Percentiles rank a stretch among this genome's conserved stretches.
Evolutionary conservation across 1,140 invertebrate genomes (phyloP).

Genomic region (Teleogryllus occipitalis): DNA sequence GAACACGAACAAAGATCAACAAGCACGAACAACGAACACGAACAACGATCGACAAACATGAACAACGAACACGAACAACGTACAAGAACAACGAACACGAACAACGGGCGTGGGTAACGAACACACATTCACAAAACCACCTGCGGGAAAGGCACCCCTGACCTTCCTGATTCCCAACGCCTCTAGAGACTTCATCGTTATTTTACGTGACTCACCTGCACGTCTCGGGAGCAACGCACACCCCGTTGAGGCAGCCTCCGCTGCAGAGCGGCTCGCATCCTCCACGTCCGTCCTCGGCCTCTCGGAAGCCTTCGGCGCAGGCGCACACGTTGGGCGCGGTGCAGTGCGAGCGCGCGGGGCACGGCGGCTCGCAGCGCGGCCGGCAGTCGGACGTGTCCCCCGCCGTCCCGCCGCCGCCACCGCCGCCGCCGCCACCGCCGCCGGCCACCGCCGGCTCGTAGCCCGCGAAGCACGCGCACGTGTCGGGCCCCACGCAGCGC

Average conservation of each 20-base stretch:
- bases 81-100: no score
- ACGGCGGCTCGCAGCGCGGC: constrained; percentile 14
- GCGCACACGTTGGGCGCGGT: constrained; percentile 30
- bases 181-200: no score
- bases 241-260: constrained; percentile 35
- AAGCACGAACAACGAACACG: no score
- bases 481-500: not conserved
- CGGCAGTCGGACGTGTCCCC: not conserved
- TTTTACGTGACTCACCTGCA: constrained; percentile 25
- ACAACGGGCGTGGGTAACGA: no score
- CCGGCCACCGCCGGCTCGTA: not conserved
- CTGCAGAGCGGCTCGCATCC: constrained; percentile 21
- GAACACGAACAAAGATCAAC: no score
- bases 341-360: constrained; percentile 40
- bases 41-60: no score
- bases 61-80: no score
- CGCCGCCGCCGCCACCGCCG: not conserved
- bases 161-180: no score
- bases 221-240: constrained; percentile 37
- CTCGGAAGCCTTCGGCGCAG: constrained; percentile 19
- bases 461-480: not conserved
- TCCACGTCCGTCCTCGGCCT: not conserved
- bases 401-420: not conserved
- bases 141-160: no score
- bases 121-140: no score